Evolutionary conservation across 1,140 invertebrate species (phyloP).

Genomic region (Coptotermes formosanus): DNA sequence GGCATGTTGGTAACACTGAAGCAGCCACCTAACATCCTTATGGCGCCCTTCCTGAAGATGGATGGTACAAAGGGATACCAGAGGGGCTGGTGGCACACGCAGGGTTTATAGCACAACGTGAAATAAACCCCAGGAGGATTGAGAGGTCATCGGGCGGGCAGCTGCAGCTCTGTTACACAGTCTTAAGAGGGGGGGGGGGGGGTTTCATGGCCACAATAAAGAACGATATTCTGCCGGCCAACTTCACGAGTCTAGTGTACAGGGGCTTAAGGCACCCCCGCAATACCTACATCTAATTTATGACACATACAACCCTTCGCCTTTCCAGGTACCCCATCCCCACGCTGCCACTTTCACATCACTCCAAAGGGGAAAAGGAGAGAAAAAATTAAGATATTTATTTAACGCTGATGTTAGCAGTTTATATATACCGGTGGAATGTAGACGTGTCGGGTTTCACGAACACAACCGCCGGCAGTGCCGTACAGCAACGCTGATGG

Average conservation of each 20-base stretch:
- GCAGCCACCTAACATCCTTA: not conserved
- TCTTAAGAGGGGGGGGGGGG: not conserved
- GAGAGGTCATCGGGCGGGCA: not conserved
- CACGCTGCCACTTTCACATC: not conserved
- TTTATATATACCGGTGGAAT: too few species aligned
- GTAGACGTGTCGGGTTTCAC: too few species aligned
- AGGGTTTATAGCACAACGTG: not conserved
- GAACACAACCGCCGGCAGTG: too few species aligned
- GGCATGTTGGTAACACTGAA: not conserved
- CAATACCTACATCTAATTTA: not conserved
- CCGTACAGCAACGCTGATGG: too few species aligned
- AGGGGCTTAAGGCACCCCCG: not conserved
- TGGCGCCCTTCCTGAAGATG: conserved; percentile 11
- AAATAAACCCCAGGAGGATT: not conserved
- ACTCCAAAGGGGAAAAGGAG: not conserved
- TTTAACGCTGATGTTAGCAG: not conserved
- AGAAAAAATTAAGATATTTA: not conserved
- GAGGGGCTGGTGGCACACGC: not conserved
- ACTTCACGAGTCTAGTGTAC: conserved; percentile 4
- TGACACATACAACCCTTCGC: not conserved
- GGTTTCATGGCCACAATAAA: not conserved
- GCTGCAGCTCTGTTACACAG: not conserved
- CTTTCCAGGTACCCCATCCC: not conserved
- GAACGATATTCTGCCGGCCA: not conserved
- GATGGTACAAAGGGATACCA: not conserved